Evolutionary conservation across 2,797 vertebrate species (phyloP), one percentile per base, ranked within the genome.

Genomic region (Chanos chanos): DNA sequence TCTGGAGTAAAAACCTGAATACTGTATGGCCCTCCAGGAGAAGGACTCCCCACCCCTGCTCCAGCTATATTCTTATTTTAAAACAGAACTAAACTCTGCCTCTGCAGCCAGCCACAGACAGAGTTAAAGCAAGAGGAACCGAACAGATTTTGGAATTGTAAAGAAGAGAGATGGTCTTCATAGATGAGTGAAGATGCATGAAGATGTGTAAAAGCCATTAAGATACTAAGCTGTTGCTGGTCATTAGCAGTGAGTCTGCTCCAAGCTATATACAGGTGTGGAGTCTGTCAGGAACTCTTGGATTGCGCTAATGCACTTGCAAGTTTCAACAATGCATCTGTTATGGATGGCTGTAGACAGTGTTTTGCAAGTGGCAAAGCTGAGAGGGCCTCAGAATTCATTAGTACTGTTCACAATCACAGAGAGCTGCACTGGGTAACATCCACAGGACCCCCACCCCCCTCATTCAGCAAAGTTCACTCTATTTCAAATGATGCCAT

Each of bases 171-270:
- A n/a, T n/a, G n/a, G n/a, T n/a, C n/a, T n/a, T n/a, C n/a, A n/a
- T n/a, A n/a, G n/a, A n/a, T n/a, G n/a, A n/a, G n/a, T n/a, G n/a
- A n/a, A n/a, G n/a, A n/a, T n/a, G n/a, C n/a, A n/a, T n/a, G n/a
- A n/a, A n/a, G n/a, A n/a, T n/a, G 51, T 45, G 6, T n/a, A 4
- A 67, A 40, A 59, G 72, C 64, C 74, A 76, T 76, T 76, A 70
- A 61, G 44, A 47, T 50, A n/a, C 30, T 51, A 24, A 43, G 34
- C 63, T 34, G 59, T n/a, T n/a, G n/a, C n/a, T 4, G 47, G n/a
- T 53, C 50, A 43, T 65, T 65, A 64, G 70, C 68, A 70, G 61
- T 45, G 48, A 50, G 56, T 57, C 40, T 37, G 43, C 34, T n/a
- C n/a, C 51, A 12, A 40, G 21, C 40, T 43, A 50, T 67, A 57